A percentile compares a stretch with the other conserved stretches of the same genome.
phyloP scores from a whole-genome alignment of 1,140 invertebrate species.

The Pseudomyrmex cubaensis region DNA sequence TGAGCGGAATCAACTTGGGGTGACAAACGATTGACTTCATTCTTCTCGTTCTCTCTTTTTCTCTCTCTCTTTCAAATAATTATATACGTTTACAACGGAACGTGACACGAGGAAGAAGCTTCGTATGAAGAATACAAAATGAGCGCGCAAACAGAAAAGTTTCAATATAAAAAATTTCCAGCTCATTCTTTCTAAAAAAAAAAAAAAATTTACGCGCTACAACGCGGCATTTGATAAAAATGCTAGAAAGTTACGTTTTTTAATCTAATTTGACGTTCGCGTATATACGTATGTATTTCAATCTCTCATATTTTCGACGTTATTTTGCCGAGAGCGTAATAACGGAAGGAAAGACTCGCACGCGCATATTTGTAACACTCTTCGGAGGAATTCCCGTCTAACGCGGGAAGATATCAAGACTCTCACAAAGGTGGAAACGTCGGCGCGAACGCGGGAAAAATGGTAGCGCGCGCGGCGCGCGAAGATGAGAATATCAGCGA shows the following conservation, averaged over 20 bases:
- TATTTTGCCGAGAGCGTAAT: slow-evolving; percentile 39
- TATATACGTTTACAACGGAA: no score
- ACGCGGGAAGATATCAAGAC: slow-evolving; percentile 42
- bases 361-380: slow-evolving; percentile 35
- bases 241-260: background rate
- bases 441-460: slow-evolving; percentile 37
- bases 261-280: slow-evolving; percentile 39
- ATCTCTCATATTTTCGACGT: slow-evolving; percentile 26
- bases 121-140: background rate
- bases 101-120: background rate
- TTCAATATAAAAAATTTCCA: background rate
- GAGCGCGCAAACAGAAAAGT: background rate
- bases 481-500: slow-evolving; percentile 52
- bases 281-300: background rate
- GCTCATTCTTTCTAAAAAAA: background rate
- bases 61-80: no score
- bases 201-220: background rate
- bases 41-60: background rate
- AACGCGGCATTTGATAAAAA: background rate
- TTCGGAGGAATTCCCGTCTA: slow-evolving; percentile 37
- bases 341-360: slow-evolving; percentile 22
- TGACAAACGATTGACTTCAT: slow-evolving; percentile 39
- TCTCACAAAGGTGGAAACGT: slow-evolving; percentile 42
- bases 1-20: slow-evolving; percentile 27
- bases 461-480: slow-evolving; percentile 23